Evolutionary conservation across 1,140 invertebrate species (phyloP).

Genomic region (Dinoponera quadriceps): DNA sequence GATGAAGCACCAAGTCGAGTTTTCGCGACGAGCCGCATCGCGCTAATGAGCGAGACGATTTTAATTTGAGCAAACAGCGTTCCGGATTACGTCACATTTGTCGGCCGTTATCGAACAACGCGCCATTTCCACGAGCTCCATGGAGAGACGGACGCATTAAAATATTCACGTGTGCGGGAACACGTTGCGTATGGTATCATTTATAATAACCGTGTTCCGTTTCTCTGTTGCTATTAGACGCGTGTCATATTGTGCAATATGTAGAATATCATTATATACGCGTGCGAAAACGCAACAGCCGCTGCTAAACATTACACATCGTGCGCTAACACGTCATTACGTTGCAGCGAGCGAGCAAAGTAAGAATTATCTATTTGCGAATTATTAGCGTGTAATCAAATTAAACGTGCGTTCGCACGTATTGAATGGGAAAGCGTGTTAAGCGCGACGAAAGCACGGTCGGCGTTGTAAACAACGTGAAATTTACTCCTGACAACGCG

Average conservation of each 20-base stretch:
- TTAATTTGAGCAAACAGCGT: slow-evolving; percentile 45
- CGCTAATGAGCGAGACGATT: slow-evolving; percentile 36
- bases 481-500: background rate
- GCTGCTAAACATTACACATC: slow-evolving; percentile 10
- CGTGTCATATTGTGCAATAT: slow-evolving; percentile 55
- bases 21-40: background rate
- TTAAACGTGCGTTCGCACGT: background rate
- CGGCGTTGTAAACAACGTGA: background rate
- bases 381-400: slow-evolving; percentile 23
- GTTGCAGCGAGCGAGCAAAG: background rate
- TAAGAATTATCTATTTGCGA: slow-evolving; percentile 36
- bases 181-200: slow-evolving; percentile 47
- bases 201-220: slow-evolving; percentile 40
- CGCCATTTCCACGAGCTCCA: slow-evolving; percentile 21
- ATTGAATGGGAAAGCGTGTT: background rate
- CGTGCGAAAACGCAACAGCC: slow-evolving; percentile 22
- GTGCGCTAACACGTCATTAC: slow-evolving; percentile 11
- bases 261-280: slow-evolving; percentile 39
- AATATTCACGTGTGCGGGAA: slow-evolving; percentile 46
- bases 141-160: slow-evolving; percentile 18
- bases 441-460: no score
- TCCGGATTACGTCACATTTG: slow-evolving; percentile 28
- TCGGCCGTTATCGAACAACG: slow-evolving; percentile 42
- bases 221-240: slow-evolving; percentile 58
- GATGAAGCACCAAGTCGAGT: background rate